A percentile compares a stretch with the other conserved stretches of the same genome.
Evolutionary conservation across 37 sponge, comb jelly and placozoan species (phyloP).

Genomic region (Crambe crambe): DNA sequence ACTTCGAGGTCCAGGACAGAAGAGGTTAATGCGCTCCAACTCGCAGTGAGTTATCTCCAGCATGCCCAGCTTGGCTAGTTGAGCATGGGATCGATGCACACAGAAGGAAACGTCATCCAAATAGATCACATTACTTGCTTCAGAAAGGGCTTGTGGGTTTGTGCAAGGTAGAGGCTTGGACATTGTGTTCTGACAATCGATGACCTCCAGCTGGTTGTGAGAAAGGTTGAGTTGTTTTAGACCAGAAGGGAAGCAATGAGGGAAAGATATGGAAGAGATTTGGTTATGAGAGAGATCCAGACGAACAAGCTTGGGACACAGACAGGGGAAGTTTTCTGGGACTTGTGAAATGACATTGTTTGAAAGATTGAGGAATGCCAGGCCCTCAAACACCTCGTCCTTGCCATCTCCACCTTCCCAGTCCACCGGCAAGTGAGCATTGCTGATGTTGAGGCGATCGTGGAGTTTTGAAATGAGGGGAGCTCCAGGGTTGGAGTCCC

Average conservation of each 20-base stretch:
- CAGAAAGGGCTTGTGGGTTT: constrained; percentile 34
- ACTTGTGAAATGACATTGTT: constrained; percentile 58
- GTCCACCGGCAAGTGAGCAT: constrained; percentile 40
- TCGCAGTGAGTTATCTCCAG: constrained; percentile 49
- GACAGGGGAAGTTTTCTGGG: constrained; percentile 76
- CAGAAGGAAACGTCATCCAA: constrained; percentile 49
- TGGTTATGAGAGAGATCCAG: constrained; percentile 71
- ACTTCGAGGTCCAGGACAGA: constrained; percentile 9
- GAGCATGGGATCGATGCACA: constrained; percentile 30
- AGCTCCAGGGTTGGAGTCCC: not conserved
- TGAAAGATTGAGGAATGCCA: constrained; percentile 60
- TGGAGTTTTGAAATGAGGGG: constrained; percentile 40
- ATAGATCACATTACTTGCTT: constrained; percentile 4
- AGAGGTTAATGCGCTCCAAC: constrained; percentile 42
- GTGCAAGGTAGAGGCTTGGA: constrained; percentile 55
- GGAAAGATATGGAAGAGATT: constrained; percentile 52
- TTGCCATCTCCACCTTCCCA: constrained; percentile 19
- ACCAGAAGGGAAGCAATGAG: constrained; percentile 47
- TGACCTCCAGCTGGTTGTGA: constrained; percentile 34
- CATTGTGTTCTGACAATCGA: constrained; percentile 37
- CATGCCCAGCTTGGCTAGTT: constrained; percentile 40
- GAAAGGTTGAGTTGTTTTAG: constrained; percentile 68
- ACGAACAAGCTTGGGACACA: constrained; percentile 73
- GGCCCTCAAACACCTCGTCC: constrained; percentile 48
- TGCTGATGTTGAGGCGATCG: constrained; percentile 60